Base-by-base conservation (phyloP, 2,113 vertebrate species). In the Pagrus major region DNA sequence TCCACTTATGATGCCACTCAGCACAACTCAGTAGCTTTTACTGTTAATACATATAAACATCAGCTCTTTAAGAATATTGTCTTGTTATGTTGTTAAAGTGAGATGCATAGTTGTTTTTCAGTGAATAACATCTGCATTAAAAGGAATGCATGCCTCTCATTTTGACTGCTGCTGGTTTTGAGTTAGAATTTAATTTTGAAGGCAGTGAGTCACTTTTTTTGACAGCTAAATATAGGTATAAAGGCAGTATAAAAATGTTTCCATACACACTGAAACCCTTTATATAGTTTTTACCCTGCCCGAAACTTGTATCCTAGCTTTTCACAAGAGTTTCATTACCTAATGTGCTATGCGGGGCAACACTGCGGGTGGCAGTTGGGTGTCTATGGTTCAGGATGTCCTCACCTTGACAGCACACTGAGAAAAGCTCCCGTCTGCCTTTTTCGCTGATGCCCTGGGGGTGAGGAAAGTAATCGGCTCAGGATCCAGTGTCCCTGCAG, bases 391-490 rank as follows among this genome's bases (percentile, higher is more conserved):
- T 88, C 72, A 80, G 35, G 39, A 18, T 80, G 72, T 89, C 90
- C 81, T 88, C 88, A 85, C 90, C 71, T 85, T 72, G 81, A 83
- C 87, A 80, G 74, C 75, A 67, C 9, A 11, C 65, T 51, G 87
- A 89, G 77, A 94, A 89, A 89, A 89, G 87, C 83, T 80, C 60
- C 76, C 73, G 79, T 87, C 91, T 82, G 81, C 80, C 69, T 86
- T 71, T n/a, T 88, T 64, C 88, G 76, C 71, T 29, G 64, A 77
- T 75, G 74, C 84, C 75, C 82, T 9, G 84, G 86, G 91, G 85
- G 91, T 87, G 87, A 77, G 86, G 87, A 84, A 91, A 90, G 84
- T 71, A 91, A 89, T 90, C 76, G 76, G 79, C 89, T 88, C 79
- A 80, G 87, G 85, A 90, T 90, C 78, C 81, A 63, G 85, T 91